A percentile compares a stretch with the other conserved stretches of the same genome.
phyloP scores from a whole-genome alignment of 2,888 invertebrate genomes.

The Tetranychus truncatus region DNA sequence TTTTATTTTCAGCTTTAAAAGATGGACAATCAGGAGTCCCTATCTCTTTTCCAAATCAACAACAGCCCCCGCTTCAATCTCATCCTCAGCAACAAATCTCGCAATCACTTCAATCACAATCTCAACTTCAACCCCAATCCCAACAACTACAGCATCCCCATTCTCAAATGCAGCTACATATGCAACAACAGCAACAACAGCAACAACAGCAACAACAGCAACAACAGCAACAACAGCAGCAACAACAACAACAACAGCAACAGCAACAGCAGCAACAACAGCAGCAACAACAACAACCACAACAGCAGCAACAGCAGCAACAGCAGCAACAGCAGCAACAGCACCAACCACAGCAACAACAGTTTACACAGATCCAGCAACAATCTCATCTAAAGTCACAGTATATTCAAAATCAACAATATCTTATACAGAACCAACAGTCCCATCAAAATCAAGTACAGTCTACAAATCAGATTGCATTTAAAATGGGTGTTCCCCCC shows the following conservation, averaged over 20 bases:
- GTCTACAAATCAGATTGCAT: neutral
- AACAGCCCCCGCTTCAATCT: slow-evolving; percentile 9
- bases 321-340: slow-evolving; percentile 1
- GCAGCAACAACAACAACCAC: neutral
- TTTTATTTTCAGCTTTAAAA: neutral
- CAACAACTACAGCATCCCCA: slow-evolving; percentile 15
- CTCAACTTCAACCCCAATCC: slow-evolving; percentile 11
- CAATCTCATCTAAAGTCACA: slow-evolving; percentile 13
- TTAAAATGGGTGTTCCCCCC: slow-evolving; percentile 1
- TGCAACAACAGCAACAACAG: slow-evolving; percentile 10
- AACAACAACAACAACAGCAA: slow-evolving; percentile 17
- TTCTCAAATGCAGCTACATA: slow-evolving; percentile 4
- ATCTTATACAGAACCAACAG: too few species aligned
- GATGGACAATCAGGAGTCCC: neutral
- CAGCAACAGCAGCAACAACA: neutral
- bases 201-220: slow-evolving; percentile 18
- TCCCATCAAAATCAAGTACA: neutral
- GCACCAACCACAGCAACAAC: slow-evolving; percentile 15
- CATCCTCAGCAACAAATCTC: slow-evolving; percentile 27
- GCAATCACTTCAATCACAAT: slow-evolving; percentile 18
- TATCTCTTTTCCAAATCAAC: slow-evolving; percentile 19
- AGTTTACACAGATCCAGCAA: slow-evolving; percentile 10
- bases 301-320: neutral
- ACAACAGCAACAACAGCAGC: neutral
- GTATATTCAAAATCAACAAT: slow-evolving; percentile 15